Base-by-base conservation (phyloP, 2,888 invertebrate species). In the Torymus aiolomorphi region DNA sequence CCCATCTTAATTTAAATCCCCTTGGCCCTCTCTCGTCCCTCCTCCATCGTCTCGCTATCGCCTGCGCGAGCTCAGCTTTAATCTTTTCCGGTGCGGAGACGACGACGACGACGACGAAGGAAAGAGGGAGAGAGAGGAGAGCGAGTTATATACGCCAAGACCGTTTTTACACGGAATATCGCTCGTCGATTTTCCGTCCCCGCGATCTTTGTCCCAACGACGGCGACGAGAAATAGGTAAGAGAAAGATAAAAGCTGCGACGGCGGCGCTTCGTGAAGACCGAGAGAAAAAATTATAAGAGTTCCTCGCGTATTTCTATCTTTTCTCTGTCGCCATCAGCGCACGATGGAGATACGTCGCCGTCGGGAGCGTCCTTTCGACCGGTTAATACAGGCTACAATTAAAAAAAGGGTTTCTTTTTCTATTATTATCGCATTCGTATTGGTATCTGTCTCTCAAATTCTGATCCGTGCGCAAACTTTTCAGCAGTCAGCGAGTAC, bases 151-250 rank as follows among this genome's bases (percentile, higher is more conserved):
- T 2, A 13, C 8, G 42, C 42, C 31, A 14, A 56, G 62, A 13
- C 49, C 20, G 67, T 77, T 72, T 77, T 78, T 66, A 24, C 67
- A 16, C 20, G 18, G 13, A 62, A n/a, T 63, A 62, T 69, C 73
- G 61, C 67, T 63, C 63, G 69, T 79, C 70, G 74, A 74, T 74
- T 79, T 79, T 79, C 69, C 63, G 70, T 79, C 70, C 70, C 74
- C 57, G 31, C 73, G 73, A 72, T 78, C 72, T 73, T 52, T 14
- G n/a, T 11, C 1, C 59, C 49, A 42, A 8, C 31, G 31, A 31
- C 42, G 42, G 42, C 42, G 42, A 42, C 42, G 42, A 42, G 42
- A 42, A 42, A 42, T 42, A 42, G 42, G 11, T 13, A 54, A 5
- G 69, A 57, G 42, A 57, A 12, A 57, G 62, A 62, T 49, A 20